These are phyloP conservation scores for Actinia tenebrosa DNA, from an alignment of 64 coral and sea anemone species.

Conservation along the genomic window DNA sequence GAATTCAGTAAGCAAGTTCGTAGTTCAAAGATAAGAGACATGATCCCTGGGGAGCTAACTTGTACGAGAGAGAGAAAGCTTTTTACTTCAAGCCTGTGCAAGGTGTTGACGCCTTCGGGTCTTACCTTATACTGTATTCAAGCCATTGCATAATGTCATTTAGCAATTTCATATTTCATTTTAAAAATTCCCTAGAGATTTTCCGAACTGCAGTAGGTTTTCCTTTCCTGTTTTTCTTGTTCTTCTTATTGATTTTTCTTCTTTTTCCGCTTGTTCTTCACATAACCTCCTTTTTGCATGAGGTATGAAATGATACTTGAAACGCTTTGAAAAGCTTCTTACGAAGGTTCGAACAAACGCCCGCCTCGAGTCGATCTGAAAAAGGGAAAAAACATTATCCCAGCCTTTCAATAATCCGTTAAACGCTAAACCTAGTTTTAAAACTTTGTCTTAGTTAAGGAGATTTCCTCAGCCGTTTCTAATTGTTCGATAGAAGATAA, in stretches of 20 bases:
- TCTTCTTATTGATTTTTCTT: background rate
- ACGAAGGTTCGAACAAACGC: background rate
- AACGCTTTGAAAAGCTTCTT: background rate
- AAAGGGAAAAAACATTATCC: background rate
- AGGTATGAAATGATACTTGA: background rate
- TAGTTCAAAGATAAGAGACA: background rate
- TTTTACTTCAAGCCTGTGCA: background rate
- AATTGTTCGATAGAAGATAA: slow-evolving; percentile 6
- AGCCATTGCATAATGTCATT: too few species aligned
- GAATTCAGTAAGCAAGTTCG: background rate
- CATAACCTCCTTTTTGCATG: background rate
- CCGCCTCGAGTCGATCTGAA: background rate
- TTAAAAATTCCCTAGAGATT: background rate
- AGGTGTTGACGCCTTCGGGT: background rate
- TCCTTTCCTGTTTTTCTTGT: background rate
- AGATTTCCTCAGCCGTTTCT: background rate
- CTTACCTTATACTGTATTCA: too few species aligned
- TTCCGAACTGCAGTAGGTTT: background rate
- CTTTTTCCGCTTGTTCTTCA: background rate
- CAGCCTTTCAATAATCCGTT: background rate
- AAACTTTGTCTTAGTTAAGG: background rate
- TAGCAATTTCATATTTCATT: too few species aligned
- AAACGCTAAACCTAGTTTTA: background rate
- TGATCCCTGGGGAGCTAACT: background rate
- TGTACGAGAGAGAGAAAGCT: background rate